Evolutionary conservation across 2,888 invertebrate genomes (phyloP).

Genomic region (Melanchra persicariae): DNA sequence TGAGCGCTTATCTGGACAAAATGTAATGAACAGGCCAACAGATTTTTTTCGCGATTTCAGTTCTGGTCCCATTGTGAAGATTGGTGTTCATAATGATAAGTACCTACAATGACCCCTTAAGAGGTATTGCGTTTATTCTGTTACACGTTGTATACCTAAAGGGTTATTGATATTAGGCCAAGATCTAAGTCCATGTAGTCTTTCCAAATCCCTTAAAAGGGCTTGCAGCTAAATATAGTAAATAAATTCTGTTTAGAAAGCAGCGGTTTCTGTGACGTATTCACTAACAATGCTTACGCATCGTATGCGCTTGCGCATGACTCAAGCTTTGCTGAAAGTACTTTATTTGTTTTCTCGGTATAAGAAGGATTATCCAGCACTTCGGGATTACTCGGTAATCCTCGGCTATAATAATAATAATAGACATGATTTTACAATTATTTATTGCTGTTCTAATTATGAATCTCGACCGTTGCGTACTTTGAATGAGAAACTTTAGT

Average conservation of each 20-base stretch:
- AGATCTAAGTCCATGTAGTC: constrained; percentile 1
- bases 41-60: too few relatives aligned
- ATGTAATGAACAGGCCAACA: too few relatives aligned
- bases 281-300: constrained; percentile 62
- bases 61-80: too few relatives aligned
- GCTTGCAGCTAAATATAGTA: constrained; percentile 39
- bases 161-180: not conserved
- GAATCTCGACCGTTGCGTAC: not conserved
- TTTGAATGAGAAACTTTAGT: not conserved
- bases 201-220: constrained; percentile 16
- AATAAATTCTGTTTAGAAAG: constrained; percentile 42
- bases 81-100: too few relatives aligned
- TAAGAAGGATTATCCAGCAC: constrained; percentile 41
- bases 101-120: too few relatives aligned
- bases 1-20: too few relatives aligned
- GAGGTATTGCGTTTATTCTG: too few relatives aligned
- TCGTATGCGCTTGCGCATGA: constrained; percentile 55
- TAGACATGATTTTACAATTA: constrained; percentile 2
- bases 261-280: constrained; percentile 54
- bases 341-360: constrained; percentile 61
- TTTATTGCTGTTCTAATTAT: constrained; percentile 26
- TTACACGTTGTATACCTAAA: too few relatives aligned
- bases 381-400: constrained; percentile 56
- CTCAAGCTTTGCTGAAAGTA: constrained; percentile 49
- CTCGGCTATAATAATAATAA: constrained; percentile 29